Percentiles rank a stretch among this genome's conserved stretches.
These are phyloP conservation scores for Drosophila mercatorum DNA, from an alignment of 2,888 invertebrate species.

Conservation along the genomic window DNA sequence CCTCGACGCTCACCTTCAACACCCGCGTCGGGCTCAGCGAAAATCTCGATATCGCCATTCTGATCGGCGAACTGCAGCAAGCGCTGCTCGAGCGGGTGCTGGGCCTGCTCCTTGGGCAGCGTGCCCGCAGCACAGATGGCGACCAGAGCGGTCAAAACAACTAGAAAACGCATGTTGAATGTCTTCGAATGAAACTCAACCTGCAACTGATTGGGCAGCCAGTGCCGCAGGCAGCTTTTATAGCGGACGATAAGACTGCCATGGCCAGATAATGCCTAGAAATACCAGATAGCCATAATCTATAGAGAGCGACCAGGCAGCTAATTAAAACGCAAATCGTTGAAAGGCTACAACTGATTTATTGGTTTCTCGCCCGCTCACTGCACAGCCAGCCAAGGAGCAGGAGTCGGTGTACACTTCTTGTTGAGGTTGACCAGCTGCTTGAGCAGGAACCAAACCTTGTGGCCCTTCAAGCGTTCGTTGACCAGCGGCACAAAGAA, in stretches of 20 bases:
- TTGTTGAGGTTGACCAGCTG: constrained; percentile 22
- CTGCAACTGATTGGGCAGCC: constrained; percentile 52
- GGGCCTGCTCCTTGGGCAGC: constrained; percentile 33
- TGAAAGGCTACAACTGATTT: constrained; percentile 41
- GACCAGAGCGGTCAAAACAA: constrained; percentile 74
- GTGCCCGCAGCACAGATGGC: constrained; percentile 70
- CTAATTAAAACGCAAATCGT: constrained; percentile 41
- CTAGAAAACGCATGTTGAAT: constrained; percentile 73
- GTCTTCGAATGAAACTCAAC: constrained; percentile 43
- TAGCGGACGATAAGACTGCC: constrained; percentile 53
- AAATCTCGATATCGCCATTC: constrained; percentile 69
- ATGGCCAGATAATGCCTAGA: constrained; percentile 31
- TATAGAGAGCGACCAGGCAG: constrained; percentile 2
- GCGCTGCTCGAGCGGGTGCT: constrained; percentile 51
- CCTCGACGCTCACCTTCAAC: constrained; percentile 61
- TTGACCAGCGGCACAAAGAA: constrained; percentile 75
- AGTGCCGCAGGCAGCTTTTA: constrained; percentile 61
- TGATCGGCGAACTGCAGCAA: constrained; percentile 50
- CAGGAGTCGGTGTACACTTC: constrained; percentile 74
- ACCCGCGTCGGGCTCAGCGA: constrained; percentile 59
- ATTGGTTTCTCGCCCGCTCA: constrained; percentile 10
- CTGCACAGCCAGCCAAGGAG: constrained; percentile 72
- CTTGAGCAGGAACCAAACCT: constrained; percentile 75
- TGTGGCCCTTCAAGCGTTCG: constrained; percentile 71
- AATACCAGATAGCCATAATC: constrained; percentile 30